Base-by-base conservation (phyloP, 2,888 invertebrate species). In the Dexiosoma caninum region DNA sequence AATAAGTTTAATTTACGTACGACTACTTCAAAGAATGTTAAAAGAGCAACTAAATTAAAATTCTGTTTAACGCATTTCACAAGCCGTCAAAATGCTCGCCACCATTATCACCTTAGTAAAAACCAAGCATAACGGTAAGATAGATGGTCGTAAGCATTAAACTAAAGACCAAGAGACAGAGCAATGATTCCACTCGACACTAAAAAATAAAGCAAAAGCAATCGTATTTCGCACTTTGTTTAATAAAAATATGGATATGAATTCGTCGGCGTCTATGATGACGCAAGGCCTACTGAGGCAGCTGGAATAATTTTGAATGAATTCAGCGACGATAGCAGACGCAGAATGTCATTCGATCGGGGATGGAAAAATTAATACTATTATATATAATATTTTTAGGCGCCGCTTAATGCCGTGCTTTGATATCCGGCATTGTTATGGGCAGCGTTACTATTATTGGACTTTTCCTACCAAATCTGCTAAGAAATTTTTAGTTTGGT, bases 21-120 rank as follows among this genome's bases (percentile, higher is more conserved):
- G 66, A 78, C 59, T 59, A 42, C 49, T 42, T 53, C 64, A 71
- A 32, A 42, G 46, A 66, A 37, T 42, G 30, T 60, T 64, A 59
- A 71, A 27, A 46, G 51, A 78, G 44, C 51, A 51, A 78, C 78
- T 78, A 78, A 78, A 78, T 71, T 59, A 60, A 78, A 71, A 78
- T 35, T 78, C 10, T 71, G 35, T 27, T 78, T 37, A 78, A 71
- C 57, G 59, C 64, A 71, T 59, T 64, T 51, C 32, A 32, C 64
- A 30, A 46, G 44, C 71, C 51, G 35, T 40, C 78, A 42, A 64
- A 57, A 64, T 62, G 40, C 40, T 60, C 67, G 42, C 53, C 64
- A 64, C 10, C 27, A 57, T 30, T 67, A 32, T 67, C 37, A 69
- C 53, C 76, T 76, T 57, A 35, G n/a, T 19, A 23, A 55, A 51